Evolutionary conservation across 2,888 invertebrate genomes (phyloP).

Genomic region (Callinectes sapidus): DNA sequence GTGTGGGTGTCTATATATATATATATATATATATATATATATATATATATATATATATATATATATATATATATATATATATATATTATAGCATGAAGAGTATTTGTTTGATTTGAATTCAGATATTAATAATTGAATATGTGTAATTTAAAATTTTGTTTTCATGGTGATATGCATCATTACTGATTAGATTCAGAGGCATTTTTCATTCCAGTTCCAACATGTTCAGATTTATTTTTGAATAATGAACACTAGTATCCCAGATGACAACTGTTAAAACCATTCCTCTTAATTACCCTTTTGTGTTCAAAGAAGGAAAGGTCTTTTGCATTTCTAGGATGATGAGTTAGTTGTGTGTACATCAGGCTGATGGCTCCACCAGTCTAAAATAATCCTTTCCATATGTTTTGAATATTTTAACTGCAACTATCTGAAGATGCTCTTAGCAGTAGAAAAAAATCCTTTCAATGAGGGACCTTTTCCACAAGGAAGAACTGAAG

Average conservation of each 20-base stretch:
- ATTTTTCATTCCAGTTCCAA: background rate
- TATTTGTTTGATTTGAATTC: too few relatives aligned
- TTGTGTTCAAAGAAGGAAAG: background rate
- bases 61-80: too few relatives aligned
- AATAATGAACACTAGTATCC: background rate
- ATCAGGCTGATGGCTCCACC: background rate
- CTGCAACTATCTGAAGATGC: background rate
- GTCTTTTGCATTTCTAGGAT: background rate
- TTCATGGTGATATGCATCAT: background rate
- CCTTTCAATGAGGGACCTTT: background rate
- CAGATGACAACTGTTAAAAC: background rate
- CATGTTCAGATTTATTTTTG: background rate
- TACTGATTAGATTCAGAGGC: background rate
- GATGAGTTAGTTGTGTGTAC: background rate
- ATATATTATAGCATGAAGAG: too few relatives aligned
- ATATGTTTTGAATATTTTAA: background rate
- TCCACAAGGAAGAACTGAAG: too few relatives aligned
- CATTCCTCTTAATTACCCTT: background rate
- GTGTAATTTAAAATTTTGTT: background rate
- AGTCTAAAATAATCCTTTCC: background rate
- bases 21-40: too few relatives aligned
- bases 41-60: too few relatives aligned
- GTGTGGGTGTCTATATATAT: too few relatives aligned
- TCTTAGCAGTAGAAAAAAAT: background rate
- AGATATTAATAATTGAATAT: too few relatives aligned